A percentile compares a stretch with the other conserved stretches of the same genome.
These are phyloP conservation scores for Cossypha caffra DNA, from an alignment of 2,797 vertebrate species.

Conservation along the genomic window DNA sequence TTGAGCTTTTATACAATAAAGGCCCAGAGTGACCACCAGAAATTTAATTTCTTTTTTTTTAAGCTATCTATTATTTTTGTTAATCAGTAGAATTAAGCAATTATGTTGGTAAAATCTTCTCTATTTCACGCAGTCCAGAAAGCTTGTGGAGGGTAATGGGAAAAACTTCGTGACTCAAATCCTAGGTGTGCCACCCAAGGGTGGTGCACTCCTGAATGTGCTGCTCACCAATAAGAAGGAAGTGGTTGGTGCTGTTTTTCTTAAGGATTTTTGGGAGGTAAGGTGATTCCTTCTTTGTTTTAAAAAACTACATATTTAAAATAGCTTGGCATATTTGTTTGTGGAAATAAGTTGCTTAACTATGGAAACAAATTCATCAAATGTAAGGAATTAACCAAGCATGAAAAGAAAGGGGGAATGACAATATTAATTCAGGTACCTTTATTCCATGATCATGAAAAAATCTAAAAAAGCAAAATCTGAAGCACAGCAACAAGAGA, in stretches of 20 bases:
- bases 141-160: not conserved
- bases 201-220: accelerated
- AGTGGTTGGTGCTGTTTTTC: not conserved
- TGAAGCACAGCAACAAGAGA: not conserved
- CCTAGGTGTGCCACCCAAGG: not conserved
- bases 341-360: not conserved
- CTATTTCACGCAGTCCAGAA: not conserved
- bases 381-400: not conserved
- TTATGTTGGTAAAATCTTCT: not conserved
- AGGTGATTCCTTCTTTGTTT: not conserved
- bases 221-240: not conserved
- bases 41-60: not conserved
- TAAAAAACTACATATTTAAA: not conserved
- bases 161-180: not conserved
- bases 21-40: not conserved
- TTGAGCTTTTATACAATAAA: not conserved
- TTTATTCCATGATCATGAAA: not conserved
- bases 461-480: not conserved
- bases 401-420: not conserved
- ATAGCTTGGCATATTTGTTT: not conserved
- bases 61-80: not conserved
- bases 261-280: not conserved
- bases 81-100: not conserved
- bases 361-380: not conserved
- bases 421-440: not conserved